Base-by-base conservation (phyloP, 2,888 invertebrate species). In the Parthenolecanium corni region DNA sequence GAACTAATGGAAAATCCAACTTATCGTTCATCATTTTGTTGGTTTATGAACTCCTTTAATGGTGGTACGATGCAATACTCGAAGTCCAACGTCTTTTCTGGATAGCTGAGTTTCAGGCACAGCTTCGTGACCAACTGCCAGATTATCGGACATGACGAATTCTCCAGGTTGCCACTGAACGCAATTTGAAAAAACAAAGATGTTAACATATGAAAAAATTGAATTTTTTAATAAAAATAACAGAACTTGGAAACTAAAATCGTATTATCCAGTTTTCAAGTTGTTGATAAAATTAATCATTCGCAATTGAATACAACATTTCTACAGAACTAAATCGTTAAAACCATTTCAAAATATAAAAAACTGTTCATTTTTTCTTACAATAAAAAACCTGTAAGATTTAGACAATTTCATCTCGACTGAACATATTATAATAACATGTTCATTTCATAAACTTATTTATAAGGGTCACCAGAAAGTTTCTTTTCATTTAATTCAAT, bases 141-240 rank as follows among this genome's bases (percentile, higher is more conserved):
- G 67, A 65, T 71, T 70, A 66, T 71, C 71, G 21, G 70, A 70
- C 31, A 71, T 71, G 38, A 71, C 70, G 56, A 71, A 71, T 65
- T 71, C 71, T 6, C 71, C 71, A 18, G 67, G 68, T 67, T 69
- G 65, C 71, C 71, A 71, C 71, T 71, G 65, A 62, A 57, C 47
- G 58, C 31, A 31, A 9, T 31, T n/a, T n/a, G n/a, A n/a, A 42
- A 36, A 52, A 12, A 40, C 16, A 40, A 24, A 14, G n/a, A n/a
- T n/a, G n/a, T n/a, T n/a, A n/a, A n/a, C n/a, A 47, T 18, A n/a
- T 16, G 25, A 18, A 31, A 57, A 11, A 44, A 4, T 24, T 23
- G 1, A 21, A n/a, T n/a, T 62, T n/a, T 49, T 64, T 24, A 61
- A 65, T 63, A 52, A 14, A 24, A 57, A n/a, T 61, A 16, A 14